These are phyloP conservation scores for Rhadinocentrus ornatus DNA, from an alignment of 2,797 vertebrate genomes.

Conservation along the genomic window DNA sequence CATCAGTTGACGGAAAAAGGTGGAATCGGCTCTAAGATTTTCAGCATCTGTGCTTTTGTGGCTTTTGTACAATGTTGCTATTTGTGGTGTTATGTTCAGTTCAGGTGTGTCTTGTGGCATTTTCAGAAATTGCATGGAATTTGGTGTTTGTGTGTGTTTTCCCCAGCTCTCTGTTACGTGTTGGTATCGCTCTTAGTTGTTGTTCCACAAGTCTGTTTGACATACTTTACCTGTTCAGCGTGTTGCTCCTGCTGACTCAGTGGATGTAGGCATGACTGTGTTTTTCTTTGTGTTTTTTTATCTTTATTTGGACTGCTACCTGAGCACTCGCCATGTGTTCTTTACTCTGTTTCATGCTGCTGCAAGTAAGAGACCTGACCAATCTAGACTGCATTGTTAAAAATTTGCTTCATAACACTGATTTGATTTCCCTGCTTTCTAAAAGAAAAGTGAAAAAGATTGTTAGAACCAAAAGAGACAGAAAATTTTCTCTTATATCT, in stretches of 20 bases:
- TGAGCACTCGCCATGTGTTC: conserved; percentile 32
- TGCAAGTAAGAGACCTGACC: conserved; percentile 32
- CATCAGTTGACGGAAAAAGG: conserved; percentile 67
- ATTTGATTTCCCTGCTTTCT: conserved; percentile 2
- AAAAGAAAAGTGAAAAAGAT: not conserved
- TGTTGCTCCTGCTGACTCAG: not conserved
- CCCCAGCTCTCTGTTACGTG: conserved; percentile 28
- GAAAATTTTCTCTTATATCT: not conserved
- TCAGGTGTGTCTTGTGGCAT: conserved; percentile 40
- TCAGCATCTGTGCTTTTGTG: conserved; percentile 57
- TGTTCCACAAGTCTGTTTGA: conserved; percentile 13
- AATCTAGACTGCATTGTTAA: conserved; percentile 61
- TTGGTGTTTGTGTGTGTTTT: conserved; percentile 43
- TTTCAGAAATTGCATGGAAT: conserved; percentile 61
- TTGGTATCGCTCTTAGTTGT: conserved; percentile 16
- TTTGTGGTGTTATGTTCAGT: conserved; percentile 41
- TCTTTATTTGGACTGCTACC: conserved; percentile 33
- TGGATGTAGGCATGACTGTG: conserved; percentile 43
- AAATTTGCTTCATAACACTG: not conserved
- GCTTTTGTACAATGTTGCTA: conserved; percentile 37
- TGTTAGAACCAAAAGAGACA: not conserved
- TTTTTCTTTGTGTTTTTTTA: conserved; percentile 24
- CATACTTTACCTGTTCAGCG: not conserved
- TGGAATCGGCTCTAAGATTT: conserved; percentile 64
- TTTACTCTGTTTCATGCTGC: conserved; percentile 42